Conservation (phyloP, 2,888 invertebrate genomes). For the Nysson spinosus region DNA sequence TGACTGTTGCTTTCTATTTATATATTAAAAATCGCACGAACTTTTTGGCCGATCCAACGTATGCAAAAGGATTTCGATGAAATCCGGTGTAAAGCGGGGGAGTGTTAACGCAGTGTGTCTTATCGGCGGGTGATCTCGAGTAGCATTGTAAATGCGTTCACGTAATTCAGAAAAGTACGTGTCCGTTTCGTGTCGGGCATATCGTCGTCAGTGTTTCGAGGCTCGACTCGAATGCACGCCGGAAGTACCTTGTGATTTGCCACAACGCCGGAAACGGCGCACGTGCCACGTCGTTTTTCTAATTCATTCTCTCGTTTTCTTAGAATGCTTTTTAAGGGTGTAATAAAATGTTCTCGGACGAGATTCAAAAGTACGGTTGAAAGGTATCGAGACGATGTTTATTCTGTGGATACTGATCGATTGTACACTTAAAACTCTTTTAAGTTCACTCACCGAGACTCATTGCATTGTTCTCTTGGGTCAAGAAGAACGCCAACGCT, state of each 20-base stretch:
- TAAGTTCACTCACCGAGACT: conserved; percentile 52
- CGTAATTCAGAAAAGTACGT: conserved; percentile 60
- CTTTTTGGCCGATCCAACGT: no score
- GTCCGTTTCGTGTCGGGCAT: conserved; percentile 57
- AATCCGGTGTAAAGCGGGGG: conserved; percentile 23
- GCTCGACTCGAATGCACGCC: conserved; percentile 39
- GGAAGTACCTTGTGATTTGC: conserved; percentile 63
- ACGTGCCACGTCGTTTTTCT: conserved; percentile 53
- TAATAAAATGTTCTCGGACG: not conserved
- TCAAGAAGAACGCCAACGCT: conserved; percentile 57
- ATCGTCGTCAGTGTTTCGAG: conserved; percentile 21
- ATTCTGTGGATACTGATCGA: conserved; percentile 7
- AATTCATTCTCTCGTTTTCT: conserved; percentile 51
- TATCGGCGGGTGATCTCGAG: conserved; percentile 44
- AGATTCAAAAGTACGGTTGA: no score
- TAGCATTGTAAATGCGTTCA: conserved; percentile 53
- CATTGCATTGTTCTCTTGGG: conserved; percentile 46
- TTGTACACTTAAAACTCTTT: conserved; percentile 13
- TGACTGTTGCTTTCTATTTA: no score
- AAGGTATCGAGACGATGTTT: no score
- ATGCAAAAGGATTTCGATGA: conserved; percentile 31
- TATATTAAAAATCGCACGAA: no score
- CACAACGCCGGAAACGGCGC: conserved; percentile 62
- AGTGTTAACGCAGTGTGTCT: conserved; percentile 8
- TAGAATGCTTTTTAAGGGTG: conserved; percentile 41